These are phyloP conservation scores for Trachelipus rathkii DNA, from an alignment of 1,140 invertebrate species.

Conservation along the genomic window DNA sequence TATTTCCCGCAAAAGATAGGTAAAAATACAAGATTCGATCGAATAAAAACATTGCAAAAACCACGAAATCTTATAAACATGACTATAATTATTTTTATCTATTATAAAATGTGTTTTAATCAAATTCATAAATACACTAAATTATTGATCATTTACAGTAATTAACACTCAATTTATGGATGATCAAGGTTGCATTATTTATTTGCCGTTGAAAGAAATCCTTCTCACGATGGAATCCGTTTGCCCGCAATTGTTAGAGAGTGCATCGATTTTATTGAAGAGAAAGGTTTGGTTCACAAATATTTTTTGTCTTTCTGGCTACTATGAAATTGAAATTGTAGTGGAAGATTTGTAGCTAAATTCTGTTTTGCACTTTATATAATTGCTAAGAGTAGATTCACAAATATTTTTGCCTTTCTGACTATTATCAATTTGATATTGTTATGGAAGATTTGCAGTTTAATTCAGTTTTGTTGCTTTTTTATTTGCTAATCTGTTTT, in stretches of 20 bases:
- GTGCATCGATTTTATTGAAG: constrained; percentile 86
- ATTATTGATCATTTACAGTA: no score
- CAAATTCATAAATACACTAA: constrained; percentile 41
- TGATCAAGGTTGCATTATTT: constrained; percentile 70
- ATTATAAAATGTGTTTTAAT: constrained; percentile 40
- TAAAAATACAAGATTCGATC: no score
- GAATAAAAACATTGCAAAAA: no score
- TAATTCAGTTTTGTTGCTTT: neutral
- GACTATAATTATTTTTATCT: neutral
- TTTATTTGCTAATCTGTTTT: no score
- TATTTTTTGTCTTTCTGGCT: no score
- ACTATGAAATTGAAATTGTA: constrained; percentile 19
- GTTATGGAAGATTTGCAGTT: neutral
- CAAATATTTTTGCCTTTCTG: constrained; percentile 26
- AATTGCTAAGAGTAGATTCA: constrained; percentile 9
- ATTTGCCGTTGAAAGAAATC: constrained; percentile 78
- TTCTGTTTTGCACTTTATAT: neutral
- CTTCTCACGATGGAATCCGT: constrained; percentile 84
- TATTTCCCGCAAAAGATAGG: no score
- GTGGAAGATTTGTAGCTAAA: constrained; percentile 1
- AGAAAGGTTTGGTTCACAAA: constrained; percentile 57
- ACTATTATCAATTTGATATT: neutral
- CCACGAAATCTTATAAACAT: neutral
- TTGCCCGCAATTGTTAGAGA: constrained; percentile 80
- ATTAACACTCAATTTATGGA: constrained; percentile 91